Conservation (phyloP, 2,113 vertebrate species). For the Gymnobelideus leadbeateri region DNA sequence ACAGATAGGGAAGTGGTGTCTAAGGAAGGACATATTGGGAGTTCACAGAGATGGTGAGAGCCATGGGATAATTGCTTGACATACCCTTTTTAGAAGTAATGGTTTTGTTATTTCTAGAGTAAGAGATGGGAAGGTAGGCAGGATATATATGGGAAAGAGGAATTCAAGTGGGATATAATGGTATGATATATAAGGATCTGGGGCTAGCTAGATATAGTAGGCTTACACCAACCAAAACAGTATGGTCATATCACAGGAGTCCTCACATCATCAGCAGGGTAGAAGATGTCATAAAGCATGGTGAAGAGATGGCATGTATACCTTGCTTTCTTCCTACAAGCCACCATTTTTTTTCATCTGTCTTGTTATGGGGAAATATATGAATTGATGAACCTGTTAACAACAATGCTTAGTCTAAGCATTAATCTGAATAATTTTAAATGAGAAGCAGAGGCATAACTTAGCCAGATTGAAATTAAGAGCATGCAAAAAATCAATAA, state of each 20-base stretch:
- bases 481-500: background rate
- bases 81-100: background rate
- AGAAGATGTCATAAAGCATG: conserved; percentile 50
- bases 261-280: background rate
- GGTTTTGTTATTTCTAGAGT: background rate
- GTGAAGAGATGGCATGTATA: conserved; percentile 82
- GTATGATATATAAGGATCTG: background rate
- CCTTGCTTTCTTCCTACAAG: conserved; percentile 73
- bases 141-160: background rate
- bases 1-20: background rate
- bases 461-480: background rate
- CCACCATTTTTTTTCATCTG: conserved; percentile 2
- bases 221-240: background rate
- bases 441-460: background rate
- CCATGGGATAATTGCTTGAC: background rate
- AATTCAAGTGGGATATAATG: background rate
- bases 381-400: background rate
- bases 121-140: background rate
- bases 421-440: background rate
- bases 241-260: background rate
- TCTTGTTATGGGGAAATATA: background rate
- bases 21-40: background rate
- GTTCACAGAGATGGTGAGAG: background rate
- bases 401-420: background rate
- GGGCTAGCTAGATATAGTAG: background rate